These are phyloP conservation scores for Sphaerophoria rueppellii DNA, from an alignment of 2,888 invertebrate species.

Conservation along the genomic window DNA sequence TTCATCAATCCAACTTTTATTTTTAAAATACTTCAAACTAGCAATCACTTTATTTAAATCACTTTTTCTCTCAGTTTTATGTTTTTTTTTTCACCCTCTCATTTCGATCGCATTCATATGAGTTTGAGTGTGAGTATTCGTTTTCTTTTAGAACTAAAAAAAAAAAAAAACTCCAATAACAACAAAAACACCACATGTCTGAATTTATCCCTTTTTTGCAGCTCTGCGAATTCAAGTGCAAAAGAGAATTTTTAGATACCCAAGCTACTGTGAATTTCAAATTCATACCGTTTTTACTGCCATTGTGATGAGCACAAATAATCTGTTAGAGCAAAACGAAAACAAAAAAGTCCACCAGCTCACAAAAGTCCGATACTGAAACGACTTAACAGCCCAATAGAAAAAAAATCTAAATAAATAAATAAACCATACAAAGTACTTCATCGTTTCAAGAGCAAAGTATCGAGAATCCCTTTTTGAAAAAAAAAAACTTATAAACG, in stretches of 20 bases:
- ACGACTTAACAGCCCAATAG: conserved; percentile 11
- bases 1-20: conserved; percentile 58
- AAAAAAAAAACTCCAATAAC: neutral
- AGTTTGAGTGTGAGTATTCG: neutral
- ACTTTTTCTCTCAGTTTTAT: conserved; percentile 31
- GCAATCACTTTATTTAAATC: conserved; percentile 71
- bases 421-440: conserved; percentile 67
- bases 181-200: conserved; percentile 13
- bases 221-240: conserved; percentile 46
- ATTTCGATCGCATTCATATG: conserved; percentile 6
- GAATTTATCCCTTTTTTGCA: conserved; percentile 19
- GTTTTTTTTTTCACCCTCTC: neutral
- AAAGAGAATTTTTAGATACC: conserved; percentile 49
- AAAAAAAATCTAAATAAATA: conserved; percentile 62
- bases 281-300: conserved; percentile 70
- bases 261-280: conserved; percentile 48
- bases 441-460: conserved; percentile 44
- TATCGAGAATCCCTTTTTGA: conserved; percentile 1
- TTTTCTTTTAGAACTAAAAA: conserved; percentile 4
- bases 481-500: conserved; percentile 22
- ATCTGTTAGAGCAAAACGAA: conserved; percentile 27
- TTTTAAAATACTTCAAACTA: conserved; percentile 53
- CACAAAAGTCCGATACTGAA: conserved; percentile 42
- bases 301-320: conserved; percentile 66
- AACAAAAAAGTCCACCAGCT: conserved; percentile 31